These are phyloP conservation scores for Colletes gigas DNA, from an alignment of 1,140 invertebrate species.

Conservation along the genomic window DNA sequence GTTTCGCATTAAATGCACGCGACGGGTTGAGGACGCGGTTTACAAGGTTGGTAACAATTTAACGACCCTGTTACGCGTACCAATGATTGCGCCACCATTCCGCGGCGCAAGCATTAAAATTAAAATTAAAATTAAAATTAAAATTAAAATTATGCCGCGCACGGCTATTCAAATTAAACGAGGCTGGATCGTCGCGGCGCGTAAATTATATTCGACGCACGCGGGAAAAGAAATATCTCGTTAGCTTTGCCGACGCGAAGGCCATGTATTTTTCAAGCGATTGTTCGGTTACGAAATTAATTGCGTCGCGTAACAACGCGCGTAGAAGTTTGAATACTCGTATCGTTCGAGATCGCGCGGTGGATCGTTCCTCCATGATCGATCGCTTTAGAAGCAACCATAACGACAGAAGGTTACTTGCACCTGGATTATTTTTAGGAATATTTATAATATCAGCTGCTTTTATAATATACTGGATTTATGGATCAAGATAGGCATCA, in stretches of 20 bases:
- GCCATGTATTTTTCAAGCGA: not conserved
- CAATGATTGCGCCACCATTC: constrained; percentile 36
- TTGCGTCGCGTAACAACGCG: not conserved
- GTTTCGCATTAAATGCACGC: not conserved
- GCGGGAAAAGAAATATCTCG: constrained; percentile 28
- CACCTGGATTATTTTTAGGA: no score
- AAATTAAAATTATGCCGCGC: constrained; percentile 52
- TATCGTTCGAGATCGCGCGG: not conserved
- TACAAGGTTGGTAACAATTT: constrained; percentile 34
- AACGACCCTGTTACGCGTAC: constrained; percentile 50
- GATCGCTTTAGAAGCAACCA: no score
- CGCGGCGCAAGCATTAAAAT: constrained; percentile 30
- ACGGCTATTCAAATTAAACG: constrained; percentile 46
- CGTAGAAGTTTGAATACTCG: not conserved
- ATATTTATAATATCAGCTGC: no score
- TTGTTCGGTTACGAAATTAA: not conserved
- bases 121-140: constrained; percentile 60
- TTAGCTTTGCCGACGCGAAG: not conserved
- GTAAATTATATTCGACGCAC: constrained; percentile 40
- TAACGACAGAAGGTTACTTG: no score
- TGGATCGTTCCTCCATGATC: no score
- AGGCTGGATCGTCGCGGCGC: constrained; percentile 21
- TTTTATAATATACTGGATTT: no score
- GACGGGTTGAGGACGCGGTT: not conserved
- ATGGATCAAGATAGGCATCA: no score